A percentile compares a stretch with the other conserved stretches of the same genome.
Evolutionary conservation across 1,140 invertebrate species (phyloP).

Genomic region (Galendromus occidentalis): DNA sequence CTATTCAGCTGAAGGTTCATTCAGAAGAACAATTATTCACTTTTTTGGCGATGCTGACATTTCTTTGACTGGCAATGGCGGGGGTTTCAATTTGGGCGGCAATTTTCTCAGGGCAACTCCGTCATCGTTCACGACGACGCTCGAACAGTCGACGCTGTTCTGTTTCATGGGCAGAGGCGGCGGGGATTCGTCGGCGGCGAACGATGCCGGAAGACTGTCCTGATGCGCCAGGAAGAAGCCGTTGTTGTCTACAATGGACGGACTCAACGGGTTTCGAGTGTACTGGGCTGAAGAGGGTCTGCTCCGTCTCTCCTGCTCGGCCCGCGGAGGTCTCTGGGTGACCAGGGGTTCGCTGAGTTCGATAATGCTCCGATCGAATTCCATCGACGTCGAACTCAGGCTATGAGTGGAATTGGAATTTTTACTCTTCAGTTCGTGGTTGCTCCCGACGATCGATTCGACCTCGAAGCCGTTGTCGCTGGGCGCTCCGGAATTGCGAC

Average conservation of each 20-base stretch:
- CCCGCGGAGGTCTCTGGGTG: conserved; percentile 12
- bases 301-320: conserved; percentile 14
- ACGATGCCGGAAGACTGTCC: conserved; percentile 3
- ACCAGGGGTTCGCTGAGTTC: conserved; percentile 15
- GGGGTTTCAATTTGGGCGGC: conserved; percentile 1
- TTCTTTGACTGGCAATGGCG: neutral
- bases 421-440: neutral
- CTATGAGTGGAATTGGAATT: neutral
- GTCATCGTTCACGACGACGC: neutral
- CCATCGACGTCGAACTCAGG: neutral
- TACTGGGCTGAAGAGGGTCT: conserved; percentile 11
- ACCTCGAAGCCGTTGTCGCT: conserved; percentile 13
- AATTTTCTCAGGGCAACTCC: neutral
- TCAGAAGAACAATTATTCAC: neutral
- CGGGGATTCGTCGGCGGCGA: neutral
- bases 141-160: conserved; percentile 4
- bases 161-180: neutral
- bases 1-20: too few relatives aligned
- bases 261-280: conserved; percentile 5
- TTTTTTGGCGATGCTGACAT: conserved; percentile 1
- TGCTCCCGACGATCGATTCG: neutral
- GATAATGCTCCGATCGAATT: neutral
- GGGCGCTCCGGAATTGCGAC: neutral
- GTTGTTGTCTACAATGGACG: neutral
- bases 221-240: neutral